Conservation (phyloP, 1,140 invertebrate genomes). For the Drosophila sucinea region DNA sequence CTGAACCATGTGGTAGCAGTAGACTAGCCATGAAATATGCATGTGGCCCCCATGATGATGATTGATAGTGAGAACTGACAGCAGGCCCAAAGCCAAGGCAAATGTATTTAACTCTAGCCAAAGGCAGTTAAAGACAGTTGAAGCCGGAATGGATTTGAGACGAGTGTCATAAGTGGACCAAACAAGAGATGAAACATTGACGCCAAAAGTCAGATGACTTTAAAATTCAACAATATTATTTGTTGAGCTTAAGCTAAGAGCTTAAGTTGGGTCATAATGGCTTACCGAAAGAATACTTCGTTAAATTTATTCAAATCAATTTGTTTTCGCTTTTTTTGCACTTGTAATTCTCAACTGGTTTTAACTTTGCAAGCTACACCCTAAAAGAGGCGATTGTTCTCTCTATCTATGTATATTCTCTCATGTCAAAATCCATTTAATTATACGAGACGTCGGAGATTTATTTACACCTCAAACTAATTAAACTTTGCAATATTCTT, state of each 20-base stretch:
- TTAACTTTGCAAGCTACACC: too few species aligned
- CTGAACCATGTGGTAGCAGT: conserved; percentile 6
- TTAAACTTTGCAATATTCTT: background rate
- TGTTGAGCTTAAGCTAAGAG: background rate
- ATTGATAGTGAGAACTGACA: conserved; percentile 55
- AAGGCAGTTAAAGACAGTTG: background rate
- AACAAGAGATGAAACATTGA: background rate
- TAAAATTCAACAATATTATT: background rate
- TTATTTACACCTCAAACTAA: background rate
- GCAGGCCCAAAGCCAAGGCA: conserved; percentile 12
- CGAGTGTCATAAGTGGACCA: conserved; percentile 37
- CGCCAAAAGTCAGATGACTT: too few species aligned
- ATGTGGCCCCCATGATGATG: conserved; percentile 50
- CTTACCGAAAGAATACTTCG: too few species aligned
- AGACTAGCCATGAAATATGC: conserved; percentile 46
- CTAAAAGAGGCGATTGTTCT: too few species aligned
- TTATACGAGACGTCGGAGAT: background rate
- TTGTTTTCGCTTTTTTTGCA: too few species aligned
- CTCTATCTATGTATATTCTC: background rate
- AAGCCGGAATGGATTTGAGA: conserved; percentile 35
- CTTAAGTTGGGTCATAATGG: too few species aligned
- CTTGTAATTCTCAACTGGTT: too few species aligned
- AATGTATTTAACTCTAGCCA: conserved; percentile 7
- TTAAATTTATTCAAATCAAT: too few species aligned
- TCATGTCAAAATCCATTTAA: too few species aligned